These are phyloP conservation scores for Lepus townsendii DNA, from an alignment of 2,797 vertebrate species.

Conservation along the genomic window DNA sequence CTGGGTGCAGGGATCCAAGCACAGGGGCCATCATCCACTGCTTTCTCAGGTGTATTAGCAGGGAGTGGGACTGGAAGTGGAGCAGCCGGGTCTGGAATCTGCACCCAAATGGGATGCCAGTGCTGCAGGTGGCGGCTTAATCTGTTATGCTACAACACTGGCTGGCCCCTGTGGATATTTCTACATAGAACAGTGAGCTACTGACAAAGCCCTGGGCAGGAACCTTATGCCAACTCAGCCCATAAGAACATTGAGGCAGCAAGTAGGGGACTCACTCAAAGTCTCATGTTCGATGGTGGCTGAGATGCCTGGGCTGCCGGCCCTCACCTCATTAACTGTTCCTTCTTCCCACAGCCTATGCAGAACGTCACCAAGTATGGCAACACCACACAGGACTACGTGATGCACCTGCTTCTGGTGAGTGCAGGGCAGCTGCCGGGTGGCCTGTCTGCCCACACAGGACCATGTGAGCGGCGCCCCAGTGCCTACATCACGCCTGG, in stretches of 20 bases:
- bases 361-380: conserved; percentile 82
- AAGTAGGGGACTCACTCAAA: not conserved
- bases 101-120: too few relatives aligned
- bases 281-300: not conserved
- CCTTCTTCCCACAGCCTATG: conserved; percentile 76
- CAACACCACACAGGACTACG: conserved; percentile 91
- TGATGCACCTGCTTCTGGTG: conserved; percentile 93
- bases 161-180: too few relatives aligned
- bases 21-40: too few relatives aligned
- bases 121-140: too few relatives aligned
- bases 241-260: not conserved
- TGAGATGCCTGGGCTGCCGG: not conserved
- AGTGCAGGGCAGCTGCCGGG: not conserved
- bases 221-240: not conserved
- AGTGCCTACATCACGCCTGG: not conserved
- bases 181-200: not conserved
- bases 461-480: not conserved
- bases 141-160: too few relatives aligned
- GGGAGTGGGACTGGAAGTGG: too few relatives aligned
- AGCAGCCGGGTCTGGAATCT: too few relatives aligned
- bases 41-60: too few relatives aligned
- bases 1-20: too few relatives aligned
- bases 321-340: not conserved
- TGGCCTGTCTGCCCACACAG: too few relatives aligned
- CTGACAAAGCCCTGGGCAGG: not conserved